These are phyloP conservation scores for Chrysochloris asiatica DNA, from an alignment of 2,113 vertebrate genomes.

Conservation along the genomic window DNA sequence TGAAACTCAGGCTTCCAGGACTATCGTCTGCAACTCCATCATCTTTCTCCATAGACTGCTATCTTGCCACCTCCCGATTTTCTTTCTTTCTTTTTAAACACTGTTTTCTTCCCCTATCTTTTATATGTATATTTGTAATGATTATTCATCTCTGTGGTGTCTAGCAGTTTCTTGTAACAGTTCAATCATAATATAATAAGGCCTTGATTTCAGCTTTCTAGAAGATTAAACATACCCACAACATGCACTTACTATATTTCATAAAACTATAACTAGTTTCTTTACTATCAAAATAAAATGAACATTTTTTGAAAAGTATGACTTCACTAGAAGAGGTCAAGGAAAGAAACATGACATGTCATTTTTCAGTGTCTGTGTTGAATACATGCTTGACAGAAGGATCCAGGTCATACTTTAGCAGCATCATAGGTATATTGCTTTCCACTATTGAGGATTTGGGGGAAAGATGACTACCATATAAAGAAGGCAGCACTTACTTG, in stretches of 20 bases:
- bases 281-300: constrained; percentile 47
- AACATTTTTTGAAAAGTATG: neutral
- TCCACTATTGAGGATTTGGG: neutral
- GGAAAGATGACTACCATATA: neutral
- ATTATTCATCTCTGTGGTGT: no score
- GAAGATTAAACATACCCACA: neutral
- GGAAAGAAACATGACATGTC: neutral
- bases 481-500: no score
- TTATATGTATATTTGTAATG: no score
- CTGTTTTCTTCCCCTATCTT: no score
- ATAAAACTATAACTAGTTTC: neutral
- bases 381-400: neutral
- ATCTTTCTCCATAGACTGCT: no score
- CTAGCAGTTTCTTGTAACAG: constrained; percentile 43
- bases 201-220: neutral
- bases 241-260: neutral
- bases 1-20: no score
- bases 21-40: no score
- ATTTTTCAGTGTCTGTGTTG: constrained; percentile 1
- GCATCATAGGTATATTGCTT: neutral
- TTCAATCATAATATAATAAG: neutral
- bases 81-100: no score
- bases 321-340: neutral
- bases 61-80: no score
- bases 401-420: neutral